Base-by-base conservation (phyloP, 2,797 vertebrate species). In the Clarias laeviceps region DNA sequence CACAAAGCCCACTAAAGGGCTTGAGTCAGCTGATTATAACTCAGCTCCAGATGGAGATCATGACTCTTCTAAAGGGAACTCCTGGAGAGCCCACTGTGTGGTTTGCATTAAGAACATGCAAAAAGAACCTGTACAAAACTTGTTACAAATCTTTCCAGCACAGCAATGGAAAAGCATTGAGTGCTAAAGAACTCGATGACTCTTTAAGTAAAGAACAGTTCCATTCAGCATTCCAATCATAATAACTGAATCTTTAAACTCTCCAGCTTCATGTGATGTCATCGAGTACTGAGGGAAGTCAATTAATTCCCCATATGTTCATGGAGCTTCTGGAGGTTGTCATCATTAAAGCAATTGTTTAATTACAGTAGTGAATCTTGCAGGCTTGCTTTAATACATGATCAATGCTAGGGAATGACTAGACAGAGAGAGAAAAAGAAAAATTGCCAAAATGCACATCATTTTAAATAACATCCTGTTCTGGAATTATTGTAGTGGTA, bases 111-210 rank as follows among this genome's bases (percentile, higher is more conserved):
- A 69, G 68, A 57, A 74, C 20, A 64, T 59, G 83, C 69, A 54
- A 77, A 84, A 81, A 27, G 70, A 80, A 69, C 62, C 78, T 70
- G 79, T 57, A 76, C 86, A 70, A 80, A 59, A 37, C n/a, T 50
- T 32, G 29, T 85, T 80, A 87, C 83, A 84, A 82, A 87, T 82
- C 77, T 85, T 82, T 88, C 69, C 78, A 82, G 77, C 88, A 72
- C 50, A 81, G 76, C 24, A 84, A 74, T 88, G 87, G 85, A 90
- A 88, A 85, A 83, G 72, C 29, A 86, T 73, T 84, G 87, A 87
- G 45, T 80, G 78, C 57, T 29, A 62, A 59, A 22, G 77, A 84
- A 82, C 50, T 22, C 20, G 82, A 77, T 74, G 68, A 64, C 66
- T 82, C 85, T 84, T 45, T 80, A 66, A 87, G 32, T 4, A 27